phyloP scores from a whole-genome alignment of 2,797 vertebrate species.

The Ctenopoma kingsleyae region DNA sequence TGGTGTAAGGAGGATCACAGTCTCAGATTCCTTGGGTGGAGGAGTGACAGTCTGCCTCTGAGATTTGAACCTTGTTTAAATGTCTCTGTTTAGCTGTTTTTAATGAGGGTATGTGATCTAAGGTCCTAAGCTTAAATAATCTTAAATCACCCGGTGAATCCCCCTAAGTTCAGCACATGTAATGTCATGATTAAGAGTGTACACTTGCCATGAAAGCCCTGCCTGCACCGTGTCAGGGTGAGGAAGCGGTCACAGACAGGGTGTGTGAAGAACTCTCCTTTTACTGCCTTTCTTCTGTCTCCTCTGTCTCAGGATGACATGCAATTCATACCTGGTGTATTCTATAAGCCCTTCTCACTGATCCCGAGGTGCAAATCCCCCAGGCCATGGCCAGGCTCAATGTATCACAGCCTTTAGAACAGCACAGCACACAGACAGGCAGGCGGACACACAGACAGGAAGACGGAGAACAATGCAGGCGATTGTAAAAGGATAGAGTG shows the following conservation, averaged over 20 bases:
- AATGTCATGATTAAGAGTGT: constrained; percentile 81
- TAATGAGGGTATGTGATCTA: constrained; percentile 82
- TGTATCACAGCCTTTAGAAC: constrained; percentile 77
- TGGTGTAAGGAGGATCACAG: constrained; percentile 77
- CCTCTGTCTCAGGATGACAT: constrained; percentile 81
- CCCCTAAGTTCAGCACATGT: constrained; percentile 75
- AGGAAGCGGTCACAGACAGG: constrained; percentile 84
- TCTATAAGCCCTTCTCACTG: constrained; percentile 85
- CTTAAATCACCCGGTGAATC: constrained; percentile 78
- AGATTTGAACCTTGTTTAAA: constrained; percentile 82
- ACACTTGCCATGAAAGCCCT: constrained; percentile 77
- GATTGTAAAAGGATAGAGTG: constrained; percentile 76
- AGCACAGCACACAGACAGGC: constrained; percentile 67
- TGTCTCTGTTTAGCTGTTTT: constrained; percentile 83
- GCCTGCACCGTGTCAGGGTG: constrained; percentile 79
- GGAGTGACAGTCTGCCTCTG: constrained; percentile 75
- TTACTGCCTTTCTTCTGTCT: constrained; percentile 86
- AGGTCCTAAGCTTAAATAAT: constrained; percentile 83
- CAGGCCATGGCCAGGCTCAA: constrained; percentile 82
- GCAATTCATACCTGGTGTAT: constrained; percentile 83
- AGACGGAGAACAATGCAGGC: constrained; percentile 77
- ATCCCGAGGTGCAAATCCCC: constrained; percentile 86
- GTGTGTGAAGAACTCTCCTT: constrained; percentile 81
- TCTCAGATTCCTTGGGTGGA: constrained; percentile 72
- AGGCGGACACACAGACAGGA: constrained; percentile 72